Evolutionary conservation across 2,113 vertebrate genomes (phyloP), one percentile per base, ranked within the genome.

Genomic region (Ceyx cyanopectus): DNA sequence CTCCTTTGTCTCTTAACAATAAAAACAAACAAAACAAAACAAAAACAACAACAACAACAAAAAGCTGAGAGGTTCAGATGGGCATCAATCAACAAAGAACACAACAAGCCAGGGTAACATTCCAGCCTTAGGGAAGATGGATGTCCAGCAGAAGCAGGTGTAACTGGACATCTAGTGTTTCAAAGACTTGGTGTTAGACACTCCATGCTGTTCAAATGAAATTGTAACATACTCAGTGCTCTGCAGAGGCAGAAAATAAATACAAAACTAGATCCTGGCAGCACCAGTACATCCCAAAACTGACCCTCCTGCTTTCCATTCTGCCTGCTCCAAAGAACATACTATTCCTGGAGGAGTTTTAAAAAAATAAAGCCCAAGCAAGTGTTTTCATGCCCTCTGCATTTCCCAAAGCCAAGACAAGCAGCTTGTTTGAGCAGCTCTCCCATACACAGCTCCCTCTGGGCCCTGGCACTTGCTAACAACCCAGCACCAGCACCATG

Each of bases 181-280:
- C 66, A 87, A 76, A 80, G 37, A 56, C 56, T 74, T 3, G 1
- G 32, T 50, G 27, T 30, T 22, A 70, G 26, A 73, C 14, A 87
- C 21, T 66, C 46, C 3, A 19, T 75, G 73, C 45, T 86, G 66
- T 60, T 90, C 43, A 92, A 75, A 68, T n/a, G 5, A 91, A 87
- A 92, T 41, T 32, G 18, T 60, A 81, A 94, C 62, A 81, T 58
- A 60, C 32, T 83, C 40, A 46, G 54, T 2, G 9, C 27, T 74
- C 72, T 75, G 18, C 46, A 70, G 45, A 54, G 75, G 62, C 60
- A 87, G 60, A 89, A 92, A 79, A 86, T 61, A 90, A 85, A 89
- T 51, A 65, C 19, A 43, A 92, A 85, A 91, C 62, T 80, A 51
- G 78, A 94, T 85, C 54, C 45, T 77, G 56, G 62, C 60, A 85